Percentiles rank a stretch among this genome's conserved stretches.
phyloP scores from a whole-genome alignment of 2,888 invertebrate genomes.

The Lacanobia wlatinum region DNA sequence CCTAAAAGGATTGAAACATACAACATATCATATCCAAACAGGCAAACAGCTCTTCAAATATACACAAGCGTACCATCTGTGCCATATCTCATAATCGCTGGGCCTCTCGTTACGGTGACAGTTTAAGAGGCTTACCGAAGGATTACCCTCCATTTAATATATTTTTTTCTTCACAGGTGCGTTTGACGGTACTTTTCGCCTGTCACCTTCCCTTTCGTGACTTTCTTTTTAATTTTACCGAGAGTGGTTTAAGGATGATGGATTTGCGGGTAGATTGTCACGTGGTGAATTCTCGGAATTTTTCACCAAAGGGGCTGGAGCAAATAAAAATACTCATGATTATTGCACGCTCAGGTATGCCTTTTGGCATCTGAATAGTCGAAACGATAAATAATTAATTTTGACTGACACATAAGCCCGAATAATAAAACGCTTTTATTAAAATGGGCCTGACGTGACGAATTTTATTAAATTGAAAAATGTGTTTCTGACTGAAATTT shows the following conservation, averaged over 20 bases:
- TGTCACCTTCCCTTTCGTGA: conserved; percentile 70
- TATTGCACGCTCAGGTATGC: conserved; percentile 26
- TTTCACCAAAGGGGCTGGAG: conserved; percentile 45
- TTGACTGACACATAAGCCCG: conserved; percentile 25
- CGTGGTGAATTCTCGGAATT: conserved; percentile 55
- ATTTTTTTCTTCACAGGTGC: conserved; percentile 73
- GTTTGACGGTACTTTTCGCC: conserved; percentile 67
- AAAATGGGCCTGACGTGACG: conserved; percentile 39
- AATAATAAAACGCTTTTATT: conserved; percentile 53
- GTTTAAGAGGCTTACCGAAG: conserved; percentile 79
- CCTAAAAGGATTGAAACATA: conserved; percentile 61
- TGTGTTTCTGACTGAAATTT: conserved; percentile 45
- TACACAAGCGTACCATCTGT: conserved; percentile 68
- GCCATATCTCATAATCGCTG: conserved; percentile 76
- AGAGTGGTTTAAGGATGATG: conserved; percentile 69
- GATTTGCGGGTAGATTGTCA: conserved; percentile 70
- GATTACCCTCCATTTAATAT: conserved; percentile 80
- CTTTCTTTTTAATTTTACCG: conserved; percentile 74
- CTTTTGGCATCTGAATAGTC: conserved; percentile 27
- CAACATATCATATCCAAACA: conserved; percentile 57
- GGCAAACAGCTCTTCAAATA: conserved; percentile 62
- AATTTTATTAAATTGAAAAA: conserved; percentile 59
- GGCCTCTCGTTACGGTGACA: conserved; percentile 74
- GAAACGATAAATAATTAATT: conserved; percentile 42
- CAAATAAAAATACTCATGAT: conserved; percentile 41